phyloP scores from a whole-genome alignment of 2,113 vertebrate species.

The Macheiramphus alcinus region DNA sequence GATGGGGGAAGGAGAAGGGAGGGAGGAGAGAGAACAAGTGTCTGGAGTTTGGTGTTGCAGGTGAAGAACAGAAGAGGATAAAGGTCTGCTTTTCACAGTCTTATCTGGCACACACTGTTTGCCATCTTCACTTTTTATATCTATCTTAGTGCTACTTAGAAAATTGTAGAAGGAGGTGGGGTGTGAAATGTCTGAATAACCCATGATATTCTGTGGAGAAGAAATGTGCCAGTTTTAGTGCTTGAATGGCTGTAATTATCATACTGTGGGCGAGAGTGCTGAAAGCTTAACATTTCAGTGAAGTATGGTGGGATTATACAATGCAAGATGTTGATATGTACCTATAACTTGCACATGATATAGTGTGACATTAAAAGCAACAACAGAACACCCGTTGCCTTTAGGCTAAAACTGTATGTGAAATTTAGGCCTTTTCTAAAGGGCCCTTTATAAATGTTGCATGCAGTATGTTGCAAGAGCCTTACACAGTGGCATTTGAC shows the following conservation, averaged over 20 bases:
- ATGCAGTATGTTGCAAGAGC: neutral
- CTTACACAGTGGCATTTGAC: neutral
- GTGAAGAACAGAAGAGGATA: neutral
- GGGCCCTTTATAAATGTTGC: neutral
- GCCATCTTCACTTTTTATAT: neutral
- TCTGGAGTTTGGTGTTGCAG: neutral
- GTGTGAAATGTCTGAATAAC: constrained; percentile 54
- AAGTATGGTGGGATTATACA: constrained; percentile 46
- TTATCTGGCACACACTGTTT: neutral
- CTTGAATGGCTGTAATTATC: constrained; percentile 52
- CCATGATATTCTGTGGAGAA: constrained; percentile 36
- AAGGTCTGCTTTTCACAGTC: constrained; percentile 9
- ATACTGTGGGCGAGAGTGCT: constrained; percentile 58
- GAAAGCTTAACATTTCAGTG: constrained; percentile 62
- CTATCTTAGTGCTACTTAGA: constrained; percentile 6
- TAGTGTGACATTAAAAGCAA: constrained; percentile 20
- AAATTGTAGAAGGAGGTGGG: constrained; percentile 21
- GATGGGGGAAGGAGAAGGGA: neutral
- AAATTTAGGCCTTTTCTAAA: neutral
- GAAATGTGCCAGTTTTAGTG: constrained; percentile 47
- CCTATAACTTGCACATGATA: constrained; percentile 20
- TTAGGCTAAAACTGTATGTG: neutral
- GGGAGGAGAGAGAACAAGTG: neutral
- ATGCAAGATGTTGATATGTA: constrained; percentile 44
- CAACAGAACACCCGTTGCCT: neutral